A percentile compares a stretch with the other conserved stretches of the same genome.
Conservation (phyloP, 2,888 invertebrate species). For the Ceriagrion tenellum region DNA sequence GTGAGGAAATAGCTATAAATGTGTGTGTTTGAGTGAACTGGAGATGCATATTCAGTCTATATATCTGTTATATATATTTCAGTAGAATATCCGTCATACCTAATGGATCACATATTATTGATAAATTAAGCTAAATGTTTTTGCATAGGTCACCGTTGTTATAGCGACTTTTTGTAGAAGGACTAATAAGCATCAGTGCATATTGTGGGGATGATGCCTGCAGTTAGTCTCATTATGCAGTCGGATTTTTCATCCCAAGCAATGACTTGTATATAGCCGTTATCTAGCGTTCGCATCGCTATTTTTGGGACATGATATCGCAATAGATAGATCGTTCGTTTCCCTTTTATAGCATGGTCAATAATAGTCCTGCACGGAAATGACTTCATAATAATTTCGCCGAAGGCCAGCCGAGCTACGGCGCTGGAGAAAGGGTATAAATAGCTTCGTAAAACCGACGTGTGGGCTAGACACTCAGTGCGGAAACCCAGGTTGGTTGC, state of each 20-base stretch:
- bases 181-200: background rate
- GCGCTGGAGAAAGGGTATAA: background rate
- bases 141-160: background rate
- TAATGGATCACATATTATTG: too few relatives aligned
- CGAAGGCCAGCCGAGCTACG: background rate
- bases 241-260: background rate
- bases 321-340: background rate
- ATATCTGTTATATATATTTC: too few relatives aligned
- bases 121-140: too few relatives aligned
- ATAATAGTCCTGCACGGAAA: background rate
- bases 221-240: background rate
- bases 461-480: background rate
- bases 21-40: too few relatives aligned
- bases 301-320: background rate
- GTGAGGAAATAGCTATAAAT: too few relatives aligned
- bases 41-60: too few relatives aligned
- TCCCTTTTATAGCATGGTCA: background rate
- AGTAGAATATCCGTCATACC: too few relatives aligned
- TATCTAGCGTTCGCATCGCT: background rate
- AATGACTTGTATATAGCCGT: background rate
- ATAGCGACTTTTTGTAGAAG: background rate
- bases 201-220: background rate
- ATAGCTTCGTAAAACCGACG: background rate
- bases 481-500: background rate
- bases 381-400: constrained; percentile 28